Evolutionary conservation across 2,888 invertebrate species (phyloP).

Genomic region (Platycheirus albimanus): DNA sequence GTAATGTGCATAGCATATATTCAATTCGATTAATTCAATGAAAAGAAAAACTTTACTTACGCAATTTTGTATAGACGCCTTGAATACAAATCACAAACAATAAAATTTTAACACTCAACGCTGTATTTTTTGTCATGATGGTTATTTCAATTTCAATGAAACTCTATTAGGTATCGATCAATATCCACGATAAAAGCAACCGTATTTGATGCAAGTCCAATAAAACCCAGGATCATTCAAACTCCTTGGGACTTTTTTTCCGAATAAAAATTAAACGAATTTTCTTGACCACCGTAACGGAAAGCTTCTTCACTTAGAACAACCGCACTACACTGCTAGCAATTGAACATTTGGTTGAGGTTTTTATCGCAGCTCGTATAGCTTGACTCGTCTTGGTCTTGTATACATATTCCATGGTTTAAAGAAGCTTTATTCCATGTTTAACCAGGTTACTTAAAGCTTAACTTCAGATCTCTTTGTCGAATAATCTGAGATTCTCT

Average conservation of each 20-base stretch:
- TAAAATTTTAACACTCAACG: slow-evolving; percentile 41
- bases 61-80: slow-evolving; percentile 39
- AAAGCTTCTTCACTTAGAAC: slow-evolving; percentile 44
- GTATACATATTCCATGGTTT: background rate
- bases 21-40: too few species aligned
- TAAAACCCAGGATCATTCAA: too few species aligned
- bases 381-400: too few species aligned
- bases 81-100: slow-evolving; percentile 36
- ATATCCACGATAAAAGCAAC: too few species aligned
- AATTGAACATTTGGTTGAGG: slow-evolving; percentile 8
- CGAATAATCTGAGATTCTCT: slow-evolving; percentile 32
- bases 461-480: slow-evolving; percentile 49
- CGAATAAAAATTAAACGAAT: background rate
- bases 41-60: too few species aligned
- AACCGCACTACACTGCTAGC: slow-evolving; percentile 41
- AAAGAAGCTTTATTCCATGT: slow-evolving; percentile 13
- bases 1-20: too few species aligned
- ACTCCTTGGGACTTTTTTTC: too few species aligned
- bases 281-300: background rate
- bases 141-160: background rate
- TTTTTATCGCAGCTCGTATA: slow-evolving; percentile 52
- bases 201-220: too few species aligned
- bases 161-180: background rate
- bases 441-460: slow-evolving; percentile 10
- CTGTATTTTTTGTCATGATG: background rate